phyloP scores from a whole-genome alignment of 1,140 invertebrate species.

The Megalopta genalis region DNA sequence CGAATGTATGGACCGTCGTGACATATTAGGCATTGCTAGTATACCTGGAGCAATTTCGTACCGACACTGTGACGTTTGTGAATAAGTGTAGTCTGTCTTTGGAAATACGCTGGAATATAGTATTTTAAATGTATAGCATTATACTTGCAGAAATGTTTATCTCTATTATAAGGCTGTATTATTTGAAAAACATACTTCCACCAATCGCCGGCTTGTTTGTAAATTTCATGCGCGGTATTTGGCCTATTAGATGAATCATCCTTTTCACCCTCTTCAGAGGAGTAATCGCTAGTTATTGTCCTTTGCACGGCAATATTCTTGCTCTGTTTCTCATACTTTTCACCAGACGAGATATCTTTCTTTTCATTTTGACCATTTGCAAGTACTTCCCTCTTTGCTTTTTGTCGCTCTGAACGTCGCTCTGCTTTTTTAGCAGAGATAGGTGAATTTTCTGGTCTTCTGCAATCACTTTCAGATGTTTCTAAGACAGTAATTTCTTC shows the following conservation, averaged over 20 bases:
- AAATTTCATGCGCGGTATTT: constrained; percentile 74
- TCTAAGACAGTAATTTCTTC: constrained; percentile 31
- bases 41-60: constrained; percentile 88
- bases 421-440: constrained; percentile 61
- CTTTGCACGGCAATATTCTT: constrained; percentile 62
- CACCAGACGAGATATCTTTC: constrained; percentile 51
- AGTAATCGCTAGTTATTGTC: constrained; percentile 75
- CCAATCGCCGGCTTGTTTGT: constrained; percentile 77
- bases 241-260: constrained; percentile 68
- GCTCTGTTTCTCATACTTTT: constrained; percentile 53
- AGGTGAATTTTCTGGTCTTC: constrained; percentile 59
- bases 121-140: not conserved
- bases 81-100: constrained; percentile 92
- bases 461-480: constrained; percentile 36
- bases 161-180: not conserved
- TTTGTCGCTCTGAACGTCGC: constrained; percentile 74
- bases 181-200: constrained; percentile 76
- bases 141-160: not conserved
- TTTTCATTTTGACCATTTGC: constrained; percentile 71
- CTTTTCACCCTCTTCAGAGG: constrained; percentile 74
- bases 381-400: constrained; percentile 70
- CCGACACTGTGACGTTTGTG: constrained; percentile 86
- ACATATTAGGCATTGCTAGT: constrained; percentile 91
- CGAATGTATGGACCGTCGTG: constrained; percentile 82
- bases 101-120: constrained; percentile 82